A percentile compares a stretch with the other conserved stretches of the same genome.
Evolutionary conservation across 2,797 vertebrate genomes (phyloP).

Genomic region (Artibeus lituratus): DNA sequence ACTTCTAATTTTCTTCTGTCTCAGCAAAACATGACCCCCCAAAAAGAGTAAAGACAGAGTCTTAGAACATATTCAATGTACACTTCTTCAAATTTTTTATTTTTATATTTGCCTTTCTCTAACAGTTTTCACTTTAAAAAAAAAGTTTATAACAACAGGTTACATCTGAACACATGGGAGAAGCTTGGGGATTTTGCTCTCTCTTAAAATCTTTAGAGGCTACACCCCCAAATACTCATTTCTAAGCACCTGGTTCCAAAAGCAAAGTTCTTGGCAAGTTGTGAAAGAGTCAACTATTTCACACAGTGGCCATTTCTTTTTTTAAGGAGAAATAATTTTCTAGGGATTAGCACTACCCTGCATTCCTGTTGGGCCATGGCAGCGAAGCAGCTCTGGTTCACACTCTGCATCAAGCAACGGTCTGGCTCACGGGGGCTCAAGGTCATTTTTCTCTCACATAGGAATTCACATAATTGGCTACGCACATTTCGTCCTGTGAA

Average conservation of each 20-base stretch:
- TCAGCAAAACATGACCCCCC: no score
- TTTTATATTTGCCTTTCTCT: background rate
- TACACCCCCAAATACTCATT: background rate
- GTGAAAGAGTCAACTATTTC: constrained; percentile 2
- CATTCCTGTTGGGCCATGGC: background rate
- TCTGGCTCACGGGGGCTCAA: background rate
- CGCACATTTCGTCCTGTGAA: background rate
- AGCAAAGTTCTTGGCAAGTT: background rate
- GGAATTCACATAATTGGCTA: constrained; percentile 42
- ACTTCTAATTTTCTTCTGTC: background rate
- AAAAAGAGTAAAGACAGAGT: no score
- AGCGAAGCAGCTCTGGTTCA: background rate
- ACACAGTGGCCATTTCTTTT: background rate
- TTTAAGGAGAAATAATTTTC: background rate
- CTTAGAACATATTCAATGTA: no score
- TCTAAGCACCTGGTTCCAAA: background rate
- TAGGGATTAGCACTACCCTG: background rate
- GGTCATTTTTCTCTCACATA: constrained; percentile 20
- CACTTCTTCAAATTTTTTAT: background rate
- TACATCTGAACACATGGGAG: background rate
- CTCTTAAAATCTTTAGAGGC: background rate
- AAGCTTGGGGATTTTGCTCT: background rate
- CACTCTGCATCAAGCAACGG: background rate
- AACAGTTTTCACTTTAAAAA: background rate
- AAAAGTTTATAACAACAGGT: background rate